Evolutionary conservation across 1,140 invertebrate species (phyloP), one percentile per base, ranked within the genome.

Genomic region (Lanistes nyassanus): DNA sequence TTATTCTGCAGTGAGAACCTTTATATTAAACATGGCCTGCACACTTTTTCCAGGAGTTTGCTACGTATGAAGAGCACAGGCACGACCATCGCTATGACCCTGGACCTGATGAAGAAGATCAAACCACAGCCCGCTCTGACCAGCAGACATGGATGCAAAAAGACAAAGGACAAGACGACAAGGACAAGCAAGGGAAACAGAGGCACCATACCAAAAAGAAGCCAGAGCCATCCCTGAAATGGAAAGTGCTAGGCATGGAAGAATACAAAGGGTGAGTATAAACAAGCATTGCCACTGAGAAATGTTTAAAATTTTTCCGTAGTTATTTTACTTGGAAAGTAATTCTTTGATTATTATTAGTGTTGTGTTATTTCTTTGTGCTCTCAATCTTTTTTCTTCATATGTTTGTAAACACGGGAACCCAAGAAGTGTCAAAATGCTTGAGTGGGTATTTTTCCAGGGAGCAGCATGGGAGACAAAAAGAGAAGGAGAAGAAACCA

Each of bases 141-240:
- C 77, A 81, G 19, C 74, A 69, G 23, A 69, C 47, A 31, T 67
- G 73, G n/a, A 72, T 79, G 21, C 74, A 82, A 47, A 84, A 78
- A 75, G 71, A 76, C 7, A 71, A 81, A 21, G 78, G 83, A 23
- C 74, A 81, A 34, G 70, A 76, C 34, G 26, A 62, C 31, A 83
- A 75, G 47, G 81, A 83, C 26, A 82, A 83, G 67, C 80, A 86
- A 5, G 81, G 80, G 23, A 81, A 82, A 76, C 78, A 86, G 85
- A 81, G 80, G 53, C 23, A 75, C 66, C 76, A 85, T 60, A 82
- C 79, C 39, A 85, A 85, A 77, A 86, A 85, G 75, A 86, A 85
- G 72, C 68, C 88, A 51, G 86, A 88, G 71, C 87, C 87, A 7
- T 88, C 87, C 11, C 76, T 88, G 16, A 88, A 87, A 72, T 89